Evolutionary conservation across 2,113 vertebrate genomes (phyloP).

Genomic region (Bos javanicus): DNA sequence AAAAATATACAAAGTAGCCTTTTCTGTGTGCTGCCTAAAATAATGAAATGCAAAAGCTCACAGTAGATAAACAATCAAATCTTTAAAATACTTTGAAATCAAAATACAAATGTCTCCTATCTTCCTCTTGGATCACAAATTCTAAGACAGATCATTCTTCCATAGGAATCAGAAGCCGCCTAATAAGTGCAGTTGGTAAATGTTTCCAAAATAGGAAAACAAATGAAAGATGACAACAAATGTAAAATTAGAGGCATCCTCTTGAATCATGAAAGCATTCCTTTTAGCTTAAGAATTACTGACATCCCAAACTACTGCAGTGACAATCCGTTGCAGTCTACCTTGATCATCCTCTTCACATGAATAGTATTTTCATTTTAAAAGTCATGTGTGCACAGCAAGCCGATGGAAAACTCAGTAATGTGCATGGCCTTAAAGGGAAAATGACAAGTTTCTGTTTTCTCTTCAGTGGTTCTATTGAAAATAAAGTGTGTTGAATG

Average conservation of each 20-base stretch:
- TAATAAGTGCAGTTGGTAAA: background rate
- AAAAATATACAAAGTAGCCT: background rate
- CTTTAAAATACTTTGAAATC: slow-evolving; percentile 3
- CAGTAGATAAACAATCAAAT: background rate
- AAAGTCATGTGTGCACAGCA: background rate
- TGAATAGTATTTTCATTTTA: slow-evolving; percentile 16
- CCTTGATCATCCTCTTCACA: background rate
- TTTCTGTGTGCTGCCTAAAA: background rate
- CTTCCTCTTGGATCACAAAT: background rate
- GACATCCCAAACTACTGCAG: background rate
- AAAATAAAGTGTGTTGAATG: background rate
- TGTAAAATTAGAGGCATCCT: background rate
- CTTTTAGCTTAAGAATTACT: background rate
- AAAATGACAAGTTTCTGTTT: background rate
- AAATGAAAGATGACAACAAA: slow-evolving; percentile 14
- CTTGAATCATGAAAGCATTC: background rate
- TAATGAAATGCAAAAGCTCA: background rate
- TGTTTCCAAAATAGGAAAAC: background rate
- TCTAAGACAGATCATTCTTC: background rate
- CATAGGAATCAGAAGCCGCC: background rate
- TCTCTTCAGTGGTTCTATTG: background rate
- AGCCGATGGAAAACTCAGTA: background rate
- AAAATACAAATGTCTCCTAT: slow-evolving; percentile 5
- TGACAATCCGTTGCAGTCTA: background rate
- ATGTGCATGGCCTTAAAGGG: background rate